Percentiles rank a stretch among this genome's conserved stretches.
Conservation (phyloP, 2,113 vertebrate genomes). For the Oxygymnocypris stewartii region DNA sequence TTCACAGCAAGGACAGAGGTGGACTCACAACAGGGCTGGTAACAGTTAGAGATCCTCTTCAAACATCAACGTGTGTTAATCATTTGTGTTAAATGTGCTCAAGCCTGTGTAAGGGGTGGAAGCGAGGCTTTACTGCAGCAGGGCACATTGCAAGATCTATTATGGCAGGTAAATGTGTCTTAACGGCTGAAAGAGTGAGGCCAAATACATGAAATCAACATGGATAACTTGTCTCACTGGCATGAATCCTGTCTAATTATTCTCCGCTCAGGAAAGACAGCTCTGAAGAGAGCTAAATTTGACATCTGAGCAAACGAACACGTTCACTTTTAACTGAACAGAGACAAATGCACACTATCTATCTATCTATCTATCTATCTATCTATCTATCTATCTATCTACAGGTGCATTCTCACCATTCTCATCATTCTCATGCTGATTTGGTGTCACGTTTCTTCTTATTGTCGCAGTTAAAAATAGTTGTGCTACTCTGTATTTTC, state of each 20-base stretch:
- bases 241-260: constrained; percentile 23
- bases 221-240: constrained; percentile 3
- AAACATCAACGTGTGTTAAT: constrained; percentile 26
- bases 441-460: no score
- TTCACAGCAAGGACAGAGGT: constrained; percentile 33
- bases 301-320: constrained; percentile 33
- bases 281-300: constrained; percentile 41
- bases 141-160: background rate
- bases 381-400: no score
- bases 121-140: background rate
- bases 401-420: no score
- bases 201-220: constrained; percentile 35
- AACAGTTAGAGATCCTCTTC: constrained; percentile 1
- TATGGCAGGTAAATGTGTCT: background rate
- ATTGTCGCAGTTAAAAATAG: no score
- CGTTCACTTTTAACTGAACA: background rate
- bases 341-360: background rate
- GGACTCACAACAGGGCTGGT: constrained; percentile 12
- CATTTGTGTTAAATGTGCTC: constrained; percentile 31
- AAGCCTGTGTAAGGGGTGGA: background rate
- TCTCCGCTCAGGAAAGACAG: constrained; percentile 19
- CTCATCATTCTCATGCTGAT: no score
- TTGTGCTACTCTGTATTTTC: no score
- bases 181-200: background rate
- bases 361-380: background rate